Evolutionary conservation across 2,113 vertebrate species (phyloP).

Genomic region (Antechinus flavipes): DNA sequence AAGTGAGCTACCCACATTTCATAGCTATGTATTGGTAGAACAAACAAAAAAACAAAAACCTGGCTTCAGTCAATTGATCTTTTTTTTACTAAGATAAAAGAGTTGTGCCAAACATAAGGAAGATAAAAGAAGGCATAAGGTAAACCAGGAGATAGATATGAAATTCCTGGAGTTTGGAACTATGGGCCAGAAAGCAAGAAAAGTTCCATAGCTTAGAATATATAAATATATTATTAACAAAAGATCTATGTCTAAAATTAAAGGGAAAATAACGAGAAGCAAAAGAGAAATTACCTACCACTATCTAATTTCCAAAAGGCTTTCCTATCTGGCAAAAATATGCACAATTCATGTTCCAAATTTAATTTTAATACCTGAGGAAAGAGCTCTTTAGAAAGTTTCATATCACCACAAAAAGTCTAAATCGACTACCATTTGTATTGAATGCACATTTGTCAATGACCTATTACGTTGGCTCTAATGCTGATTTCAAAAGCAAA

Average conservation of each 20-base stretch:
- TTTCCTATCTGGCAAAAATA: neutral
- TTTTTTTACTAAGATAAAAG: neutral
- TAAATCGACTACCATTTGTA: neutral
- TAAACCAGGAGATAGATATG: neutral
- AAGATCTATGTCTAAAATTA: neutral
- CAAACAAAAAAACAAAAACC: neutral
- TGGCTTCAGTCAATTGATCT: neutral
- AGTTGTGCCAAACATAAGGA: neutral
- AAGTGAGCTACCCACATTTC: neutral
- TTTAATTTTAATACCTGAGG: neutral
- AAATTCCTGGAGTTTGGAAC: neutral
- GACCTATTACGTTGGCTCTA: neutral
- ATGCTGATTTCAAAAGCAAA: neutral
- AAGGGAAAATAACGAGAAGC: neutral
- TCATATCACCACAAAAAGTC: rapidly evolving
- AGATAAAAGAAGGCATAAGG: too few species aligned
- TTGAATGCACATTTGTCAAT: neutral
- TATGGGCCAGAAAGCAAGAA: neutral
- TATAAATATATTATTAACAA: neutral
- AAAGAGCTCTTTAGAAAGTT: neutral
- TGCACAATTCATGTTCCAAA: neutral
- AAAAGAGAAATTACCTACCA: neutral
- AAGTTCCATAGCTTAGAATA: neutral
- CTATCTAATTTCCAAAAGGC: neutral
- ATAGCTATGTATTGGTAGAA: neutral